Evolutionary conservation across 2,888 invertebrate genomes (phyloP).

Genomic region (Phaedon cochleariae): DNA sequence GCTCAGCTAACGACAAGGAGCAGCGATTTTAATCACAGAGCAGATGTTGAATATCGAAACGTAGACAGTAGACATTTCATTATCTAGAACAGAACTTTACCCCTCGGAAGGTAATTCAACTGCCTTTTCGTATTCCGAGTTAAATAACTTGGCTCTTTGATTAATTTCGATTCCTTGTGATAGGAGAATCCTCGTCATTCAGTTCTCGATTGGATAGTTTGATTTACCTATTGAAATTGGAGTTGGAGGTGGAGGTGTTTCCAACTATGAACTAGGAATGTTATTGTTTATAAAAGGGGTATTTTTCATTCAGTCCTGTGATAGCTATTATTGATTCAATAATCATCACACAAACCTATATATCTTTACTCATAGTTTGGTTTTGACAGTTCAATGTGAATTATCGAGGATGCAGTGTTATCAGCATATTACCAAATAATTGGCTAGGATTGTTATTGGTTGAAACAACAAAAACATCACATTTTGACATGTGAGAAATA

Average conservation of each 20-base stretch:
- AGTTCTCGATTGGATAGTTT: conserved; percentile 14
- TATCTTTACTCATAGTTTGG: too few relatives aligned
- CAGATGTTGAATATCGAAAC: conserved; percentile 44
- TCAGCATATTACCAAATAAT: too few relatives aligned
- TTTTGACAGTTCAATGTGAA: too few relatives aligned
- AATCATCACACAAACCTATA: too few relatives aligned
- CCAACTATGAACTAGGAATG: too few relatives aligned
- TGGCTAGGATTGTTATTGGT: too few relatives aligned
- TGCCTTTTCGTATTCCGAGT: conserved; percentile 19
- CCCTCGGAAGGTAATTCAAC: conserved; percentile 25
- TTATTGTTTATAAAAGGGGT: neutral
- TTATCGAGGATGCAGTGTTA: too few relatives aligned
- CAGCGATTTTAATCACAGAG: conserved; percentile 45
- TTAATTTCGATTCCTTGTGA: conserved; percentile 26
- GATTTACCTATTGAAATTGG: neutral
- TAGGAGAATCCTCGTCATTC: conserved; percentile 18
- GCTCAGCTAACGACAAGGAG: conserved; percentile 46
- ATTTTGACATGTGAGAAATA: too few relatives aligned
- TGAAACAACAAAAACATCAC: too few relatives aligned
- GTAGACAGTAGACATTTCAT: conserved; percentile 47
- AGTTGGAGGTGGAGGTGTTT: too few relatives aligned
- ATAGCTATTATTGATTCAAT: too few relatives aligned
- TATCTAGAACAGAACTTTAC: conserved; percentile 40
- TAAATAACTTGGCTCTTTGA: conserved; percentile 24
- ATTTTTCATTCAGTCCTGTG: too few relatives aligned